These are phyloP conservation scores for Vanessa cardui DNA, from an alignment of 2,888 invertebrate genomes.

Conservation along the genomic window DNA sequence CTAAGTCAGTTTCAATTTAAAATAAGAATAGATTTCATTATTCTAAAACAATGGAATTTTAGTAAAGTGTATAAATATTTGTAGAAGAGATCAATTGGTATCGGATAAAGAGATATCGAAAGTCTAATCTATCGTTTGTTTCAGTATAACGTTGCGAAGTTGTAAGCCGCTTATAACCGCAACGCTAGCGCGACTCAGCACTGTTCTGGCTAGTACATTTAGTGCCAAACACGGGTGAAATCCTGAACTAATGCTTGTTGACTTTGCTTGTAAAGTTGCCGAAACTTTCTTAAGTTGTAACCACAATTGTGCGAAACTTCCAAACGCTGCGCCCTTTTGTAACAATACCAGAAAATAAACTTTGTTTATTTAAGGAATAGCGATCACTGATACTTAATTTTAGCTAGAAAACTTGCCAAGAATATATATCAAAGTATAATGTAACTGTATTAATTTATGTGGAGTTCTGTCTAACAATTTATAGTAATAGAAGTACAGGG, in stretches of 20 bases:
- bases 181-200: slow-evolving; percentile 5
- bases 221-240: slow-evolving; percentile 24
- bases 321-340: slow-evolving; percentile 20
- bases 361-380: slow-evolving; percentile 19
- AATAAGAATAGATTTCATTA: no score
- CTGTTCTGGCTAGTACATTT: slow-evolving; percentile 12
- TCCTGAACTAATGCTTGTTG: slow-evolving; percentile 32
- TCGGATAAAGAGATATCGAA: background rate
- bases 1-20: no score
- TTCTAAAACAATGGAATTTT: no score
- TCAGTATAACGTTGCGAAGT: slow-evolving; percentile 9
- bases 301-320: slow-evolving; percentile 31
- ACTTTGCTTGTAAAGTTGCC: slow-evolving; percentile 30
- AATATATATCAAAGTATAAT: background rate
- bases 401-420: background rate
- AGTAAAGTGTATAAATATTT: background rate
- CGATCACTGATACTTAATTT: slow-evolving; percentile 1
- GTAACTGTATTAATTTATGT: no score
- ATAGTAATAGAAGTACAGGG: no score
- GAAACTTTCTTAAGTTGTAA: slow-evolving; percentile 24
- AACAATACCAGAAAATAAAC: slow-evolving; percentile 26
- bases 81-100: background rate
- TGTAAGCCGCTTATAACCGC: slow-evolving; percentile 28
- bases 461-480: no score
- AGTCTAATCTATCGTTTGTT: slow-evolving; percentile 8